These are phyloP conservation scores for Gnathonemus echidnorhynchus DNA, from an alignment of 2,113 vertebrate species.

Conservation along the genomic window DNA sequence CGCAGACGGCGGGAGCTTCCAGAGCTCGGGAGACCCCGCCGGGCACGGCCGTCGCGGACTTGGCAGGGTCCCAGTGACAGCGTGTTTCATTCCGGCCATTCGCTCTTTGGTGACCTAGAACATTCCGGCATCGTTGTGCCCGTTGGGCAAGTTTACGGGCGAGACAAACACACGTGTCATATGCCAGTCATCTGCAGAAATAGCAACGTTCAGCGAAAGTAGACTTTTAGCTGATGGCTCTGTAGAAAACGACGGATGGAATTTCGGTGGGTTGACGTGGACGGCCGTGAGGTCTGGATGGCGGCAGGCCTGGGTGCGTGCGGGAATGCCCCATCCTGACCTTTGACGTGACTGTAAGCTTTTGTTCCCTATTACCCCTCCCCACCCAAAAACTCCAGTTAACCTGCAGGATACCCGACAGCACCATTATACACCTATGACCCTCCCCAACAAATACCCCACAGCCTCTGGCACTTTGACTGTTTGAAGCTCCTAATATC, in stretches of 20 bases:
- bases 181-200: background rate
- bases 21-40: slow-evolving; percentile 33
- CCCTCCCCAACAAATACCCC: slow-evolving; percentile 16
- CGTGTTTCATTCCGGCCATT: background rate
- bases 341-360: background rate
- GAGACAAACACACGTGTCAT: slow-evolving; percentile 35
- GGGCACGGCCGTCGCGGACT: slow-evolving; percentile 36
- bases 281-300: background rate
- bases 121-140: slow-evolving; percentile 21
- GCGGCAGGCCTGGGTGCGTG: background rate
- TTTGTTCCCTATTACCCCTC: background rate
- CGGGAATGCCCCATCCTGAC: background rate
- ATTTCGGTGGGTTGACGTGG: background rate
- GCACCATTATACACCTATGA: background rate
- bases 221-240: background rate
- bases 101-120: slow-evolving; percentile 27
- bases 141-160: slow-evolving; percentile 44
- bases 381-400: background rate
- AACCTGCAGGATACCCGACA: slow-evolving; percentile 7
- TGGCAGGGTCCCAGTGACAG: slow-evolving; percentile 35
- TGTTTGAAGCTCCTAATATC: slow-evolving; percentile 31
- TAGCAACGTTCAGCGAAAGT: background rate
- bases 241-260: background rate
- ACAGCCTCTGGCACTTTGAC: slow-evolving; percentile 15
- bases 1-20: slow-evolving; percentile 40